Evolutionary conservation across 2,797 vertebrate species (phyloP), one percentile per base, ranked within the genome.

Genomic region (Ispidina lecontei): DNA sequence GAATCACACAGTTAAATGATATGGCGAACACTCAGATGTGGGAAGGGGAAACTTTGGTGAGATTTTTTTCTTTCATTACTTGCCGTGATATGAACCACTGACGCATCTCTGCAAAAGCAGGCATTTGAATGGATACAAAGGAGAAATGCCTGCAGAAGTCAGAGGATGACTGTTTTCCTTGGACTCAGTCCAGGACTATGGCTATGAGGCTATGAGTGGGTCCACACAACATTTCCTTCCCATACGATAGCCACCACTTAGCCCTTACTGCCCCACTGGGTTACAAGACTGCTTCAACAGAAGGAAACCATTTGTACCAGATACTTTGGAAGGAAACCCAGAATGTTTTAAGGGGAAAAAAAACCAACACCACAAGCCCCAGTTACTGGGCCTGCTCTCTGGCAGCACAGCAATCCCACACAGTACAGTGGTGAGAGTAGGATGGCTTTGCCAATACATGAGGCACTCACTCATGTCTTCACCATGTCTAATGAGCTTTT

Each of bases 41-140:
- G 74, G 29, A 46, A 56, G 28, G 52, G 22, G 75, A 85, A 93
- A 85, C 65, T 74, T 91, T 54, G 55, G 22, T 6, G 60, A 94
- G 52, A 79, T 64, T 75, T 87, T 89, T 63, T 71, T 49, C n/a
- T 82, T 84, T 79, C 37, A 6, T 64, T 54, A 8, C 84, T 78
- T 16, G 64, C 33, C 26, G 52, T 6, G 52, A 79, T 4, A 43
- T 7, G 26, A 41, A 49, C 18, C 6, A 8, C 39, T 59, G 65
- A 15, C 13, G 3, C 35, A 8, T 8, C 63, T 44, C 58, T 44
- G 59, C 67, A 67, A 67, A 70, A 47, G 54, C 43, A 67, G 44
- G 60, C 44, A 9, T 43, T 56, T 43, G 33, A 31, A 51, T 25
- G 81, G 52, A 49, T 7, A 64, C 17, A 64, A 43, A 63, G 28